phyloP scores from a whole-genome alignment of 2,797 vertebrate species.

The Scolopax rusticola region DNA sequence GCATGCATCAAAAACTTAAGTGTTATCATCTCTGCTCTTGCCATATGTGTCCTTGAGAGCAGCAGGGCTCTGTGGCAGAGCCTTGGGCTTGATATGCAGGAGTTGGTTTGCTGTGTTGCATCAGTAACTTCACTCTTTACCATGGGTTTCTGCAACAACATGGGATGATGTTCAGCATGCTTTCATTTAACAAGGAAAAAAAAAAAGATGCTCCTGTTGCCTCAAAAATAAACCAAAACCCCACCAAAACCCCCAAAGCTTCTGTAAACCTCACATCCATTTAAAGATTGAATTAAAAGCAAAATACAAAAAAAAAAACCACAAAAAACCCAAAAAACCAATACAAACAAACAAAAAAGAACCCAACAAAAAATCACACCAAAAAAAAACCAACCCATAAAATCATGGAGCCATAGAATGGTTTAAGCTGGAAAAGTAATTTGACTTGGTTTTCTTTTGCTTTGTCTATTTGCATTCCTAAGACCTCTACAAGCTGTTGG shows the following conservation, averaged over 20 bases:
- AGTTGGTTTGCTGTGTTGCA: background rate
- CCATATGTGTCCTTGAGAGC: slow-evolving; percentile 9
- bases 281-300: background rate
- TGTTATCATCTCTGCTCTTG: background rate
- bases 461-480: background rate
- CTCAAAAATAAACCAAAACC: no score
- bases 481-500: background rate
- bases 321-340: no score
- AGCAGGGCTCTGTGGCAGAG: background rate
- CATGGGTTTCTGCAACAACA: background rate
- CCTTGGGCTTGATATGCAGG: background rate
- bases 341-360: background rate
- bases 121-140: background rate
- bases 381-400: background rate
- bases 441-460: background rate
- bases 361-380: background rate
- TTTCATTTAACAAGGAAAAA: background rate
- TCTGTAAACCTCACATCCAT: background rate
- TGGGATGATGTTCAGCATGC: background rate
- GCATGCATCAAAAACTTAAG: background rate
- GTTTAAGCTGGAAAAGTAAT: background rate
- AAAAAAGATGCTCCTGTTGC: background rate
- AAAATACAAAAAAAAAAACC: background rate
- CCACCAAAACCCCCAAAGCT: background rate
- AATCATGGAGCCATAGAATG: background rate